Percentiles rank a stretch among this genome's conserved stretches.
These are phyloP conservation scores for Pteronotus mesoamericanus DNA, from an alignment of 2,797 vertebrate genomes.

Conservation along the genomic window DNA sequence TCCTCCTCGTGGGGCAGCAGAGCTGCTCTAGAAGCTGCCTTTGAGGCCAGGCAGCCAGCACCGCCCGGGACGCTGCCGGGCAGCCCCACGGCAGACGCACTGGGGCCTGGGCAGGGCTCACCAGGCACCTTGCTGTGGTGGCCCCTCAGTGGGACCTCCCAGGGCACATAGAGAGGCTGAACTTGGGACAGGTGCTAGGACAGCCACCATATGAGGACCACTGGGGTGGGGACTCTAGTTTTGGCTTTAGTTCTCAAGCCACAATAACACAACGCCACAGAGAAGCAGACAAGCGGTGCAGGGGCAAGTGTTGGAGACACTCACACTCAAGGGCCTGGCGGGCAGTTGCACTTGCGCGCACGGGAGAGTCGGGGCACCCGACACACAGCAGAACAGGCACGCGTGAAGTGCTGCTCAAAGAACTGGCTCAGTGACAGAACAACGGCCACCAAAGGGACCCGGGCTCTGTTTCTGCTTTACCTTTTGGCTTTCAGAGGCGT, in stretches of 20 bases:
- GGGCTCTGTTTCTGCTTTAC: conserved; percentile 77
- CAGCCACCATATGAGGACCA: too few relatives aligned
- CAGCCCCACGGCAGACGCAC: background rate
- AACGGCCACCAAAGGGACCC: background rate
- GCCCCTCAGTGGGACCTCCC: background rate
- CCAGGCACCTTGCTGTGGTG: background rate
- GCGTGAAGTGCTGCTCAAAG: conserved; percentile 9
- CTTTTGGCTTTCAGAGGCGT: conserved; percentile 89
- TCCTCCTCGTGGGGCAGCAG: too few relatives aligned
- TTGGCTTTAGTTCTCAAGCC: background rate
- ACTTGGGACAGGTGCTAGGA: background rate
- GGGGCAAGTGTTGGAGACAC: background rate
- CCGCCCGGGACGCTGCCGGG: too few relatives aligned
- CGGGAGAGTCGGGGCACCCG: background rate
- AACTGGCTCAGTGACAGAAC: background rate
- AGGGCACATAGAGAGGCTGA: accelerated
- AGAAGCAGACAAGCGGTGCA: background rate
- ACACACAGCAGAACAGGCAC: background rate
- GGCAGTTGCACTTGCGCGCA: background rate
- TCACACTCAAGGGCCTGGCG: background rate
- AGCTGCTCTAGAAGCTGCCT: background rate
- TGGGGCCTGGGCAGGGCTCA: background rate
- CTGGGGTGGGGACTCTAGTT: background rate
- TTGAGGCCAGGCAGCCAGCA: background rate
- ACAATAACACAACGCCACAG: background rate